Evolutionary conservation across 2,888 invertebrate genomes (phyloP).

Genomic region (Eristalis tenax): DNA sequence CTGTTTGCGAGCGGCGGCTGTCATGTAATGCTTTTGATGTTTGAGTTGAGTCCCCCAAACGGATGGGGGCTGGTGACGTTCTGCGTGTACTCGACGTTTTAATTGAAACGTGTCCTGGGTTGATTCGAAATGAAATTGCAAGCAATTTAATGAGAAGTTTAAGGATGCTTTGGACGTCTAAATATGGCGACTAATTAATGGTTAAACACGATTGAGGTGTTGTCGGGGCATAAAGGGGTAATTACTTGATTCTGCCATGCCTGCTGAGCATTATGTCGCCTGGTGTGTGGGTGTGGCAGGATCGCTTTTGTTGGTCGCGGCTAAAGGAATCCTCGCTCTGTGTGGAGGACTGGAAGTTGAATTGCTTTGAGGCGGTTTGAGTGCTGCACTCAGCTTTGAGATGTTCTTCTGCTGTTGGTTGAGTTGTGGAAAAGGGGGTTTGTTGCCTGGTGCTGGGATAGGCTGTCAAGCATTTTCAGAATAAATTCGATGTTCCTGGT

Average conservation of each 20-base stretch:
- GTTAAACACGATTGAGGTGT: constrained; percentile 15
- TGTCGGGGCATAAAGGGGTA: background rate
- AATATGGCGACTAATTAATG: constrained; percentile 23
- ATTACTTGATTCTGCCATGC: background rate
- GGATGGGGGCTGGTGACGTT: background rate
- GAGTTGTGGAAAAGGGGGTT: too few species aligned
- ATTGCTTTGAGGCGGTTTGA: too few species aligned
- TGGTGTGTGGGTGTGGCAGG: too few species aligned
- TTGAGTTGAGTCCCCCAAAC: constrained; percentile 8
- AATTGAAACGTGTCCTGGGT: constrained; percentile 38
- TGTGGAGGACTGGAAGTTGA: too few species aligned
- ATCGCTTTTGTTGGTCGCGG: too few species aligned
- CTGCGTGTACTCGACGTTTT: constrained; percentile 26
- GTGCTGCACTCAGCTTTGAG: too few species aligned
- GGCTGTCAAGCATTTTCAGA: too few species aligned
- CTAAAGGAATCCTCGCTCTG: too few species aligned
- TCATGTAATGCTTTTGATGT: constrained; percentile 23
- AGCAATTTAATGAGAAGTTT: constrained; percentile 20
- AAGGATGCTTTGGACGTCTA: constrained; percentile 1
- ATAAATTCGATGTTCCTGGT: too few species aligned
- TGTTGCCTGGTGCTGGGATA: too few species aligned
- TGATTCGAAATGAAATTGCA: constrained; percentile 20
- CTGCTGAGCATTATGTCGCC: too few species aligned
- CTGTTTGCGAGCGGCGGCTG: background rate
- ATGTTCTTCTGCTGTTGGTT: too few species aligned